Conservation (phyloP, 2,888 invertebrate species). For the Blastobasis lacticolella region DNA sequence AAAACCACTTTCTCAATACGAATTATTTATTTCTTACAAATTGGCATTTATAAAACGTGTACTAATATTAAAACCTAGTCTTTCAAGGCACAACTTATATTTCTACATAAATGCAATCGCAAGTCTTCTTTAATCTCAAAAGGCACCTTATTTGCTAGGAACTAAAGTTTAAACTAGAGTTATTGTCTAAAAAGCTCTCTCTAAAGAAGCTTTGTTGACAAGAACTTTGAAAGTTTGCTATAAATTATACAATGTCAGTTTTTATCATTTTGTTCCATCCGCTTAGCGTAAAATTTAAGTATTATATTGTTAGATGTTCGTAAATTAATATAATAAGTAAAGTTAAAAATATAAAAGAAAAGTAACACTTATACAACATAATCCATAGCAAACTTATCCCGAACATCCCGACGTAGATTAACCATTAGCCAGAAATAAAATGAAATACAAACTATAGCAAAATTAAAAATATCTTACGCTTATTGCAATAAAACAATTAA, state of each 20-base stretch:
- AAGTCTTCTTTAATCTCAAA: slow-evolving; percentile 3
- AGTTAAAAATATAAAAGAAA: no score
- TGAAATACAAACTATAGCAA: no score
- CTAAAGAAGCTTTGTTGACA: slow-evolving; percentile 17
- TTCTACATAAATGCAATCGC: slow-evolving; percentile 4
- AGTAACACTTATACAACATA: not conserved
- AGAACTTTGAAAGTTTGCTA: slow-evolving; percentile 31
- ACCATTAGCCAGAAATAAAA: slow-evolving; percentile 6
- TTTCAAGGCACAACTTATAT: slow-evolving; percentile 5
- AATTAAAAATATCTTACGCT: no score
- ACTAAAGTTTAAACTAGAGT: slow-evolving; percentile 6
- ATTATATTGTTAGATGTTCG: no score
- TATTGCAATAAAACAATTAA: no score
- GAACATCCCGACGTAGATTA: slow-evolving; percentile 22
- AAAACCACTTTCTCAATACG: not conserved
- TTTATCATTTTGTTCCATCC: no score
- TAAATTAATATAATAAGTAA: no score
- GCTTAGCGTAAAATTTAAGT: no score
- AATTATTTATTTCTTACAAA: not conserved
- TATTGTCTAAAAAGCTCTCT: slow-evolving; percentile 21
- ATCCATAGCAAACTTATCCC: slow-evolving; percentile 16
- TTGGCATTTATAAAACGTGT: not conserved
- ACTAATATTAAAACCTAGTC: not conserved
- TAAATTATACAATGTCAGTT: slow-evolving; percentile 13
- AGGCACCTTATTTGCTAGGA: not conserved